These are phyloP conservation scores for Leptoteleia sp. DNA, from an alignment of 1,140 invertebrate genomes.

Conservation along the genomic window DNA sequence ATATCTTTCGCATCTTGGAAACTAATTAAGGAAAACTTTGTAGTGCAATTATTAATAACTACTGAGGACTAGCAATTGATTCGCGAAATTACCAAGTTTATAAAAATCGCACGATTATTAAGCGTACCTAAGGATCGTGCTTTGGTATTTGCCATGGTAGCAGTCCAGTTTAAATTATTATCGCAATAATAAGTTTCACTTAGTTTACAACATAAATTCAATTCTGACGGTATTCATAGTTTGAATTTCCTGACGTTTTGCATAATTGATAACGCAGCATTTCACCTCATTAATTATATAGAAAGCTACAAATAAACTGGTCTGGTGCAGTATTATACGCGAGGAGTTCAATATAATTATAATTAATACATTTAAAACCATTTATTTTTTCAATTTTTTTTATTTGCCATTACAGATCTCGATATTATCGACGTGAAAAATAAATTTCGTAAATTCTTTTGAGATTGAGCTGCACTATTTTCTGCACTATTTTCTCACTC, in stretches of 20 bases:
- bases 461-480: too few relatives aligned
- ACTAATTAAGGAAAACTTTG: too few relatives aligned
- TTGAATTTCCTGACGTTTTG: not conserved
- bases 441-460: not conserved
- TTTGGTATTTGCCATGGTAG: not conserved
- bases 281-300: constrained; percentile 1
- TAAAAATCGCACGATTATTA: constrained; percentile 9
- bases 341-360: not conserved
- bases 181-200: not conserved
- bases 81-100: not conserved
- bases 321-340: not conserved
- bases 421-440: too few relatives aligned
- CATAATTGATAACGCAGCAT: constrained; percentile 2
- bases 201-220: constrained; percentile 9
- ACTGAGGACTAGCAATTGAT: constrained; percentile 4
- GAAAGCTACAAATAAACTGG: not conserved
- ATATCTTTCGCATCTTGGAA: too few relatives aligned
- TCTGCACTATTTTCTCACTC: too few relatives aligned
- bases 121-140: too few relatives aligned
- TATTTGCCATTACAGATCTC: too few relatives aligned
- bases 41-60: constrained; percentile 1
- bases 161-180: constrained; percentile 5
- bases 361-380: not conserved
- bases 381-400: too few relatives aligned
- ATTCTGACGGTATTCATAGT: not conserved